phyloP scores from a whole-genome alignment of 2,797 vertebrate genomes.

The Tapera naevia region DNA sequence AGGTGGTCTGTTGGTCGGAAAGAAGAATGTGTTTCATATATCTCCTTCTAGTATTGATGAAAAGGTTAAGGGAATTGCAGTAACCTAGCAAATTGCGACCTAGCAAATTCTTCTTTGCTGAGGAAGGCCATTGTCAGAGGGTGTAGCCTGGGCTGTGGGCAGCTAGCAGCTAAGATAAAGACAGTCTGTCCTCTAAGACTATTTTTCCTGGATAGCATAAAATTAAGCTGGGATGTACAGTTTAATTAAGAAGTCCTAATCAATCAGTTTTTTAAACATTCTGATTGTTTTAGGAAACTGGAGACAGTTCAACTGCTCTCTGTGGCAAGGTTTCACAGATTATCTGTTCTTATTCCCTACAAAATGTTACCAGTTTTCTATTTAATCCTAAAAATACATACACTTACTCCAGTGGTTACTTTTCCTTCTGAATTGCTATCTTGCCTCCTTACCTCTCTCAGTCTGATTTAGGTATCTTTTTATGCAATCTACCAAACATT shows the following conservation, averaged over 20 bases:
- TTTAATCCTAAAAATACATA: not conserved
- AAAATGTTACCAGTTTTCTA: not conserved
- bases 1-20: not conserved
- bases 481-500: not conserved
- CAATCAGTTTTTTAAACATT: not conserved
- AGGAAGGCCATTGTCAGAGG: not conserved
- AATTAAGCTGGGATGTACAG: slow-evolving; percentile 13
- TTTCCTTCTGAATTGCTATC: not conserved
- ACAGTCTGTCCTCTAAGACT: not conserved
- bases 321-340: not conserved
- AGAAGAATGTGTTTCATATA: not conserved
- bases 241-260: slow-evolving; percentile 30
- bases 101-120: not conserved
- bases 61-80: not conserved
- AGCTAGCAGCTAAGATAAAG: not conserved
- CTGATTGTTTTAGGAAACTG: not conserved
- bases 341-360: not conserved
- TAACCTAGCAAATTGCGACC: not conserved
- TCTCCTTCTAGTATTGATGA: not conserved
- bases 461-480: slow-evolving; percentile 1
- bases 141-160: not conserved
- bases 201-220: slow-evolving; percentile 4
- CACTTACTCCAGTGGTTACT: not conserved
- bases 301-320: not conserved
- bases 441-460: not conserved